Conservation (phyloP, 2,888 invertebrate species). For the Matsumyia berberina region DNA sequence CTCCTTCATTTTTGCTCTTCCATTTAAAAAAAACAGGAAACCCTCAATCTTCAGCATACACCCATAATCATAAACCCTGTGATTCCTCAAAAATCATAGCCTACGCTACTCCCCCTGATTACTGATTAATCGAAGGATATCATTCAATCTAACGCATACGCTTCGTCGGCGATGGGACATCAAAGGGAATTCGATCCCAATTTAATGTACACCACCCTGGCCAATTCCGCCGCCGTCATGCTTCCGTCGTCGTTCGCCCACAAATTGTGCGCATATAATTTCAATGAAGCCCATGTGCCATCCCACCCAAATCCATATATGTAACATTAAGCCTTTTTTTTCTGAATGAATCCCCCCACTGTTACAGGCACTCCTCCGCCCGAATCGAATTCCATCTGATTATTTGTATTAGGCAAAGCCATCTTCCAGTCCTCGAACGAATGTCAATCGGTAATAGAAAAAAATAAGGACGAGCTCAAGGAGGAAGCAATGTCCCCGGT, state of each 20-base stretch:
- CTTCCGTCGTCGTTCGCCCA: slow-evolving; percentile 23
- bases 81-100: slow-evolving; percentile 7
- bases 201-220: slow-evolving; percentile 51
- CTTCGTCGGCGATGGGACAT: slow-evolving; percentile 14
- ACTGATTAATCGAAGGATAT: slow-evolving; percentile 18
- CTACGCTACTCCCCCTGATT: slow-evolving; percentile 7
- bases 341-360: slow-evolving; percentile 17
- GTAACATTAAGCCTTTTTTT: slow-evolving; percentile 62
- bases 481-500: slow-evolving; percentile 36
- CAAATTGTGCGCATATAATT: slow-evolving; percentile 58
- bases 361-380: slow-evolving; percentile 17
- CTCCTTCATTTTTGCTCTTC: background rate
- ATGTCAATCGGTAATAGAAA: slow-evolving; percentile 63
- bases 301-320: slow-evolving; percentile 54
- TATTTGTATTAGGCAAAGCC: slow-evolving; percentile 45
- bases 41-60: background rate
- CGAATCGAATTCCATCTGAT: slow-evolving; percentile 65
- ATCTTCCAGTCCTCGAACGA: slow-evolving; percentile 40
- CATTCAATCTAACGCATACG: slow-evolving; percentile 28
- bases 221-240: slow-evolving; percentile 4
- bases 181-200: slow-evolving; percentile 48
- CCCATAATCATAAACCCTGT: slow-evolving; percentile 20
- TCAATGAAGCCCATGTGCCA: slow-evolving; percentile 62
- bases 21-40: background rate
- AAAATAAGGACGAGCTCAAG: slow-evolving; percentile 33